These are phyloP conservation scores for Astropecten irregularis DNA, from an alignment of 53 echinoderm and acorn worm species.

Conservation along the genomic window DNA sequence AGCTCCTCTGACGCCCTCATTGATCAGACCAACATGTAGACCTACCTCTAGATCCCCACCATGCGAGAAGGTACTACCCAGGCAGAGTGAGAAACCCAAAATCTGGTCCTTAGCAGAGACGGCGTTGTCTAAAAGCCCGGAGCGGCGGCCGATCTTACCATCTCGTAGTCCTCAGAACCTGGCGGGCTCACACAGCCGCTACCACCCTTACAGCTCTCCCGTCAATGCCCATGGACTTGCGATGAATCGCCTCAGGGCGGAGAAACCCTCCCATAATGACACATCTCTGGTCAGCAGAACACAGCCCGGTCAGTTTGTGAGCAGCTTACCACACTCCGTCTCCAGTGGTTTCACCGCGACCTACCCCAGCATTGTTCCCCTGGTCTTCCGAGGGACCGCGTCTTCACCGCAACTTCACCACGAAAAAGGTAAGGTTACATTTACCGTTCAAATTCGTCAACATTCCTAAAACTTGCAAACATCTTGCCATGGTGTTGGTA, in stretches of 20 bases:
- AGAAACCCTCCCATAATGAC: not conserved
- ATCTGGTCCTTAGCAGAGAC: slow-evolving; percentile 93
- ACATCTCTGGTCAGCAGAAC: too few species aligned
- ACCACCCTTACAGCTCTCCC: slow-evolving; percentile 4
- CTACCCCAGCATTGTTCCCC: not conserved
- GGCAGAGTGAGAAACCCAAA: slow-evolving; percentile 70
- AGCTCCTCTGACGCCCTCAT: slow-evolving; percentile 19
- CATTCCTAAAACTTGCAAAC: too few species aligned
- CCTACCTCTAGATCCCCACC: slow-evolving; percentile 39
- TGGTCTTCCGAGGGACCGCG: not conserved
- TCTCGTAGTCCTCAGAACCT: not conserved
- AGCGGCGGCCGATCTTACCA: not conserved
- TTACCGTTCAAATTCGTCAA: too few species aligned
- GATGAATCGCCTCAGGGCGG: not conserved
- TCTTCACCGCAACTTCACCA: not conserved
- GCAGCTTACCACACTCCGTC: not conserved
- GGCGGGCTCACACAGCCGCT: not conserved
- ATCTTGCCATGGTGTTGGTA: too few species aligned
- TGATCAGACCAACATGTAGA: slow-evolving; percentile 18
- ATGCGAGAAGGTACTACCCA: not conserved
- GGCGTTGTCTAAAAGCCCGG: slow-evolving; percentile 65
- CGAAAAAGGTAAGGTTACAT: not conserved
- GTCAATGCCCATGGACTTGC: not conserved
- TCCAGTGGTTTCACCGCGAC: not conserved
- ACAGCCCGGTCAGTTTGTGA: not conserved